Evolutionary conservation across 2,888 invertebrate genomes (phyloP), one percentile per base, ranked within the genome.

Genomic region (Synanthedon tipuliformis): DNA sequence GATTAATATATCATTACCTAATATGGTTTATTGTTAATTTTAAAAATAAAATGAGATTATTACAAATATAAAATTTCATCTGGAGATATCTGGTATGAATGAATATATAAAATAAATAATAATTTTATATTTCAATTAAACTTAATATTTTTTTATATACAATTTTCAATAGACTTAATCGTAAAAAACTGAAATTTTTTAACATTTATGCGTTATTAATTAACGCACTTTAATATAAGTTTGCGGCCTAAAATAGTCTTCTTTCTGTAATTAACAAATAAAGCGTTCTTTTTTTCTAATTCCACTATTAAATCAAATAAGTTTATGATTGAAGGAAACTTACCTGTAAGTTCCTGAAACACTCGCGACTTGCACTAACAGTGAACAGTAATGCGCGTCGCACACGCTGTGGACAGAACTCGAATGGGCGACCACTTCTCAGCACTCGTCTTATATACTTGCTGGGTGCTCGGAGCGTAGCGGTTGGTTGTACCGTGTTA

Each of bases 271-370:
- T 23, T 13, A 45, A 45, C 13, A 45, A n/a, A 2, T 15, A 13
- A 13, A 15, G 7, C 45, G 15, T 13, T 10, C 10, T 10, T 10
- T 10, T 45, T 15, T 45, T 45, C 12, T 12, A n/a, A 45, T 13
- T 18, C 16, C 1, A n/a, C n/a, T n/a, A 5, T 45, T n/a, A n/a
- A 23, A 4, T 23, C 23, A 23, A 23, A 23, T 23, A 23, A 23
- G 34, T 34, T 34, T 8, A 10, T 34, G 10, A 34, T 34, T 34
- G 10, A 34, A 34, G 8, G 13, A 7, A 49, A 49, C 49, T 49
- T 73, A 83, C 84, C 82, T 80, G 62, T 55, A 67, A 76, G 63
- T 75, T 71, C 62, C 63, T 66, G 71, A 64, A 72, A 69, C 59
- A 57, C 34, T 34, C 54, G 62, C 73, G 49, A 23, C 49, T 60